These are phyloP conservation scores for Erebia aethiops DNA, from an alignment of 2,888 invertebrate species.

Conservation along the genomic window DNA sequence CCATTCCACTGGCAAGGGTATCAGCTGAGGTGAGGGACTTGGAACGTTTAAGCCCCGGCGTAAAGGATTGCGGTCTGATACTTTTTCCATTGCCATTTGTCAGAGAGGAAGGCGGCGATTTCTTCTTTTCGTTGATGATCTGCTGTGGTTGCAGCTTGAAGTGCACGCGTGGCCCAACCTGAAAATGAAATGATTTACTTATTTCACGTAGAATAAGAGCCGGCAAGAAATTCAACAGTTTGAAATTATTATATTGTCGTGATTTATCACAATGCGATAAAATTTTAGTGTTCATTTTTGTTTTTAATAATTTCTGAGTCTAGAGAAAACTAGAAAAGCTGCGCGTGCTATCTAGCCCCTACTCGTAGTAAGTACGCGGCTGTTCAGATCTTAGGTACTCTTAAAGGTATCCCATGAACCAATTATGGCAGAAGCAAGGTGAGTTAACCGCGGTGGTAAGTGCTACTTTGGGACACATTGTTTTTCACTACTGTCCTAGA, in stretches of 20 bases:
- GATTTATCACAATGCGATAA: not conserved
- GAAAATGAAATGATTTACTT: conserved; percentile 39
- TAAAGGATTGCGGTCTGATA: conserved; percentile 69
- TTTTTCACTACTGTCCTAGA: too few species aligned
- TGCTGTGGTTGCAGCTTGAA: conserved; percentile 81
- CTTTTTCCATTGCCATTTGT: conserved; percentile 75
- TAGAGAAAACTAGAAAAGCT: too few species aligned
- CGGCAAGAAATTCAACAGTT: not conserved
- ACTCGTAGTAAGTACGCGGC: too few species aligned
- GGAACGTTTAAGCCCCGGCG: conserved; percentile 88
- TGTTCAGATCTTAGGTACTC: too few species aligned
- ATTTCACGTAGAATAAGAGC: conserved; percentile 26
- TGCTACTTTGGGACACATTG: too few species aligned
- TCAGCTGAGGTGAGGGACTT: conserved; percentile 92
- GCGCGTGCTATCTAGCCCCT: too few species aligned
- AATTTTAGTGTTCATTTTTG: too few species aligned
- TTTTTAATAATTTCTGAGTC: too few species aligned
- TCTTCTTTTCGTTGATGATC: conserved; percentile 74
- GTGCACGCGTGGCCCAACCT: conserved; percentile 82
- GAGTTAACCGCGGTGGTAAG: too few species aligned
- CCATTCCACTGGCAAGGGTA: conserved; percentile 86
- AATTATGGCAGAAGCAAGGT: too few species aligned
- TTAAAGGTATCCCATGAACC: too few species aligned
- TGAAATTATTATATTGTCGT: not conserved
- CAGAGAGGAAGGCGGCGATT: conserved; percentile 70